phyloP scores from a whole-genome alignment of 2,888 invertebrate species.

The Mythimna vitellina region DNA sequence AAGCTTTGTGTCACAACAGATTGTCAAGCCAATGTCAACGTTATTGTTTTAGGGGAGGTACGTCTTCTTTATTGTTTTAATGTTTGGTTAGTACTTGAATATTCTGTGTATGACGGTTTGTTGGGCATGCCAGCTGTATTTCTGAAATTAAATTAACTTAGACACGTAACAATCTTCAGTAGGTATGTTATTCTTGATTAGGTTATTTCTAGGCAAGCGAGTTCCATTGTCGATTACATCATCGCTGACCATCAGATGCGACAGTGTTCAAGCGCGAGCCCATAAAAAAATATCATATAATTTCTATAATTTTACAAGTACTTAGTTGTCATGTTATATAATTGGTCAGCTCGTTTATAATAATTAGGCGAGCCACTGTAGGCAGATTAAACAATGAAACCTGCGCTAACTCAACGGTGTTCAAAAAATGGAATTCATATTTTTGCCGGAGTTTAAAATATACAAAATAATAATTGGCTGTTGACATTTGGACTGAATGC shows the following conservation, averaged over 20 bases:
- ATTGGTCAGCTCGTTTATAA: neutral
- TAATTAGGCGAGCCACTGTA: too few relatives aligned
- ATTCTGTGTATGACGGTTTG: neutral
- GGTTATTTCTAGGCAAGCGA: neutral
- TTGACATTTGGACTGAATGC: too few relatives aligned
- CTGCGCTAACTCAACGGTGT: too few relatives aligned
- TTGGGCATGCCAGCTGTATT: neutral
- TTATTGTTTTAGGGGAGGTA: slow-evolving; percentile 7
- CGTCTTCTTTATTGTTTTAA: slow-evolving; percentile 21
- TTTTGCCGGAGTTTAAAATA: too few relatives aligned
- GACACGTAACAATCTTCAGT: neutral
- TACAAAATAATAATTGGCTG: too few relatives aligned
- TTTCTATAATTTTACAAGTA: neutral
- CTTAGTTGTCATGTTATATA: neutral
- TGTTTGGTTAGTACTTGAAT: neutral
- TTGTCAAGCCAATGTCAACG: neutral
- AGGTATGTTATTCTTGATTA: neutral
- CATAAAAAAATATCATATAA: too few relatives aligned
- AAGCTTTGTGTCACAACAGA: neutral
- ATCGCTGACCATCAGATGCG: too few relatives aligned
- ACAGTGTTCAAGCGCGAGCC: too few relatives aligned
- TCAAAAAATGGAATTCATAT: too few relatives aligned
- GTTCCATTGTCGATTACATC: too few relatives aligned
- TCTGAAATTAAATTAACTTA: slow-evolving; percentile 2
- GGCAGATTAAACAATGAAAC: too few relatives aligned